Conservation (phyloP, 2,888 invertebrate genomes). For the Globia sparganii region DNA sequence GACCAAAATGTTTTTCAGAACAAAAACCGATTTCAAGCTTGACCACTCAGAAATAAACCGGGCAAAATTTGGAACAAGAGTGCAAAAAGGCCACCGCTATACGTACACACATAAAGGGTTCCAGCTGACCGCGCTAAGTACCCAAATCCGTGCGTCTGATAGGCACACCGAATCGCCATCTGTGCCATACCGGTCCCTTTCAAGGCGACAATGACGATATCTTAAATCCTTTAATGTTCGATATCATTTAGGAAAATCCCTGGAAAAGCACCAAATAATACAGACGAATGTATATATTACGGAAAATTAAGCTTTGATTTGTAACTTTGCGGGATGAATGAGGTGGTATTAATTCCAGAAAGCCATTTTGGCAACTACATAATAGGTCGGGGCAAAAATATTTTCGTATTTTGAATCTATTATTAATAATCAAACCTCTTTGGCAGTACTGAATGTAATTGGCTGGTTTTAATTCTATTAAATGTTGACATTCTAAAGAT, state of each 20-base stretch:
- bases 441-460: no score
- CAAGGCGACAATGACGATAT: conserved; percentile 44
- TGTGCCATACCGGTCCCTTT: conserved; percentile 48
- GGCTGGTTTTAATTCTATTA: no score
- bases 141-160: conserved; percentile 44
- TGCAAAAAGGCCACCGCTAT: conserved; percentile 31
- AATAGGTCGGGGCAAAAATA: no score
- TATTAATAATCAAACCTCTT: no score
- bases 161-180: conserved; percentile 32
- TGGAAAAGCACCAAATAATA: conserved; percentile 32
- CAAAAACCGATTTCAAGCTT: conserved; percentile 34
- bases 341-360: conserved; percentile 3
- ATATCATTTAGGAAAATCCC: conserved; percentile 46
- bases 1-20: conserved; percentile 14
- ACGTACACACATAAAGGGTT: conserved; percentile 45
- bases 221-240: conserved; percentile 51
- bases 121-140: conserved; percentile 56
- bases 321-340: not conserved
- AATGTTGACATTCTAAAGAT: no score
- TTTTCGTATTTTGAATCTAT: no score
- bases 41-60: conserved; percentile 37
- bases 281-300: conserved; percentile 17
- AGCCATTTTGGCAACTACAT: not conserved
- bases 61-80: conserved; percentile 30
- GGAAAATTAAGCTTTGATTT: conserved; percentile 15